Base-by-base conservation (phyloP, 2,113 vertebrate genomes). In the Myocastor coypus region DNA sequence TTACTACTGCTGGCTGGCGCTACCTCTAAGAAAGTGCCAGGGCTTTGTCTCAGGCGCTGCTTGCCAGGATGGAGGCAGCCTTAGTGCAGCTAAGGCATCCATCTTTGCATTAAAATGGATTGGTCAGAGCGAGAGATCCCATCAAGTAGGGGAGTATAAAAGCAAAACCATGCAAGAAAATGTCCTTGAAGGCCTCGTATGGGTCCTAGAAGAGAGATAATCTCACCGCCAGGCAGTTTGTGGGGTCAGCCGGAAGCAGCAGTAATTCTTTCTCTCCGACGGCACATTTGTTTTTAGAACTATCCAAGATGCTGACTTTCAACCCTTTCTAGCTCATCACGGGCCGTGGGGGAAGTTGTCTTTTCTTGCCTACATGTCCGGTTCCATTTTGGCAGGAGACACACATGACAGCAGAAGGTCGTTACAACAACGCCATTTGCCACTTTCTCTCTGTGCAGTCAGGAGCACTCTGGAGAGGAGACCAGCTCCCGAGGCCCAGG, bases 231-330 rank as follows among this genome's bases (percentile, higher is more conserved):
- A 64, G 91, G 6, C 22, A 11, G 83, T 16, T 32, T 75, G 86
- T 14, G 91, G 88, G 88, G 71, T 81, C 55, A 16, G 89, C 19
- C 0, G 2, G 40, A 52, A 64, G 80, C 57, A 66, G 90, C 26
- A 22, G 80, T 30, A 52, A 96, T 90, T 90, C 77, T 85, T 92
- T 87, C n/a, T 81, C 61, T 93, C 89, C 34, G 69, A 61, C 87
- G 57, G 11, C n/a, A 73, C 52, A 26, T 83, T 92, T 93, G 71
- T 85, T 95, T 92, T 91, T 52, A 73, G 55, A 73, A 69, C 57
- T 19, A 63, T 32, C 42, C 52, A 68, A 64, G 87, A 80, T 42
- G 68, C 91, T 71, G 68, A 89, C 89, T 94, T 97, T 55, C 83
- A 80, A 86, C 78, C 69, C 57, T 59, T 83, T 69, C 88, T 26